Evolutionary conservation across 2,797 vertebrate genomes (phyloP), one percentile per base, ranked within the genome.

Genomic region (Melanogrammus aeglefinus): DNA sequence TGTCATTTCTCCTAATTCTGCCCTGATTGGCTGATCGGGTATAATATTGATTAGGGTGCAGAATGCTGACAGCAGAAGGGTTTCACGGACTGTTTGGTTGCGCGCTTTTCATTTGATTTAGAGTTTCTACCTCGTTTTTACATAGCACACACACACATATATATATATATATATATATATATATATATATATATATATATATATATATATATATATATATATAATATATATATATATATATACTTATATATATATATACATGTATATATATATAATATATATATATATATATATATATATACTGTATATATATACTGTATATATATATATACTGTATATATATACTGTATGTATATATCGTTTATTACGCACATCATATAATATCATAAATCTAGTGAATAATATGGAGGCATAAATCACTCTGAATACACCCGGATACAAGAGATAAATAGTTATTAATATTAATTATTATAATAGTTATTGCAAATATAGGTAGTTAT

Each of bases 31-130:
- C 38, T 73, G 36, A 74, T 44, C 39, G 24, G 21, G 18, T 8
- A 74, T 24, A 41, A 39, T 74, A 74, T 44, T 74, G 39, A 74
- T 27, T 27, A 38, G n/a, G 39, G 69, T 39, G n/a, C 51, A 57
- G 51, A 57, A 41, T 41, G 9, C 39, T 41, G 44, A 47, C 44
- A 41, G 44, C 44, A 14, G 44, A 57, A 57, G 51, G 51, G 13
- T 51, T 51, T 18, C 31, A 51, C 18, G 16, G 13, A 18, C 44
- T 51, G 44, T 51, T 51, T 51, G 13, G 14, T 51, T 57, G 16
- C 16, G 44, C 44, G 44, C 2, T 41, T 38, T 38, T 1, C 36
- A 38, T 38, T 38, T 38, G 36, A 38, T 38, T 38, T 38, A 38
- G 5, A 38, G 36, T 38, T 38, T 38, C 36, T 38, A 38, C 36